These are phyloP conservation scores for Phortica variegata DNA, from an alignment of 1,140 invertebrate species.

Conservation along the genomic window DNA sequence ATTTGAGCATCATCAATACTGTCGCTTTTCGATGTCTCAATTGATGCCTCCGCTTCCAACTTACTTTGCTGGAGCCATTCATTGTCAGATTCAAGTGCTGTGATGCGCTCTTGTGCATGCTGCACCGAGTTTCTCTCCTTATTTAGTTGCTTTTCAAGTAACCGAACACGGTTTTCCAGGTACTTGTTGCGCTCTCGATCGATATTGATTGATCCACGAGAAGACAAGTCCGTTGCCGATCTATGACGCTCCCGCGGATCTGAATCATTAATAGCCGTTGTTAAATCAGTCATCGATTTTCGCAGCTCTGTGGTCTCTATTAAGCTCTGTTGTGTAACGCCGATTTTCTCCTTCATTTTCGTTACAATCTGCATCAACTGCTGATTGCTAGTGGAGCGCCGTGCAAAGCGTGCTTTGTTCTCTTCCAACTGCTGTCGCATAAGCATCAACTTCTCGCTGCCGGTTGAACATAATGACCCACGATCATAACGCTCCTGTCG, in stretches of 20 bases:
- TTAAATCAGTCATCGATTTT: constrained; percentile 50
- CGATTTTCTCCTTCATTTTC: constrained; percentile 57
- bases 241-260: constrained; percentile 33
- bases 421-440: constrained; percentile 60
- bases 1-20: constrained; percentile 78
- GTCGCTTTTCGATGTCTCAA: no score
- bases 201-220: constrained; percentile 13
- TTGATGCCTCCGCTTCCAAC: constrained; percentile 74
- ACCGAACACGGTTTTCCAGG: constrained; percentile 39
- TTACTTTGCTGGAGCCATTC: constrained; percentile 79
- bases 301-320: constrained; percentile 48
- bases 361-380: constrained; percentile 58
- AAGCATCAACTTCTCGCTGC: constrained; percentile 59
- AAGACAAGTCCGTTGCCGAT: constrained; percentile 38
- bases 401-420: constrained; percentile 58
- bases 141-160: constrained; percentile 43
- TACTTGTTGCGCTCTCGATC: constrained; percentile 37
- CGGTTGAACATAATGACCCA: constrained; percentile 17
- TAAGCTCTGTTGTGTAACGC: constrained; percentile 52
- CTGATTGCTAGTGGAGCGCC: constrained; percentile 56
- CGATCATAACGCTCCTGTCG: background rate
- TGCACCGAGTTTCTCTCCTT: constrained; percentile 36
- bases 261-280: constrained; percentile 5
- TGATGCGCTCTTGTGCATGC: constrained; percentile 53
- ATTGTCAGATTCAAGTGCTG: background rate